These are phyloP conservation scores for Pachyramphus minor DNA, from an alignment of 2,113 vertebrate species.

Conservation along the genomic window DNA sequence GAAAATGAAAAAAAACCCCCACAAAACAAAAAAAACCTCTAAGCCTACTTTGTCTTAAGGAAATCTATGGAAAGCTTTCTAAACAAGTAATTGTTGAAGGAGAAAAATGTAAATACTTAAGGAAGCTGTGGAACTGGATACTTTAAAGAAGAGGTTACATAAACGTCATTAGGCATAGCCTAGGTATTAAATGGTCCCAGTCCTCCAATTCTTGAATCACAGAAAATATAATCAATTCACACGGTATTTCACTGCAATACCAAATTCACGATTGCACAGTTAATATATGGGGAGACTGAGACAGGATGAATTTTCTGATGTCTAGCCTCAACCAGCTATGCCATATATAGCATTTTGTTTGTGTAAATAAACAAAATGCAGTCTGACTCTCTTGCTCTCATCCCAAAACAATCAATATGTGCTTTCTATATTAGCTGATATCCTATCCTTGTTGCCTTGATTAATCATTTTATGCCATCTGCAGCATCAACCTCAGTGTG, in stretches of 20 bases:
- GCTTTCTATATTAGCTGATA: constrained; percentile 1
- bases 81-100: background rate
- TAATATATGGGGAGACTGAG: background rate
- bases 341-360: background rate
- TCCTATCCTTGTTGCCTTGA: background rate
- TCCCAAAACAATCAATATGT: background rate
- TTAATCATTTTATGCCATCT: constrained; percentile 41
- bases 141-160: background rate
- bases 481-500: background rate
- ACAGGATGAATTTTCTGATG: background rate
- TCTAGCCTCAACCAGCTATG: background rate
- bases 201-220: background rate
- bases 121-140: background rate
- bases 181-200: background rate
- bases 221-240: background rate
- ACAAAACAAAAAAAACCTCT: too few species aligned
- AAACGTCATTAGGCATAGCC: background rate
- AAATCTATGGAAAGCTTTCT: background rate
- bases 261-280: background rate
- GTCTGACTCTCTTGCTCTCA: background rate
- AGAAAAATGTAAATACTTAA: background rate
- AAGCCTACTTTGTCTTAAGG: background rate
- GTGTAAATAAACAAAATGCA: background rate
- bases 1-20: background rate
- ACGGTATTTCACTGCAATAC: background rate